phyloP scores from a whole-genome alignment of 2,888 invertebrate genomes.

The Pterostichus madidus region DNA sequence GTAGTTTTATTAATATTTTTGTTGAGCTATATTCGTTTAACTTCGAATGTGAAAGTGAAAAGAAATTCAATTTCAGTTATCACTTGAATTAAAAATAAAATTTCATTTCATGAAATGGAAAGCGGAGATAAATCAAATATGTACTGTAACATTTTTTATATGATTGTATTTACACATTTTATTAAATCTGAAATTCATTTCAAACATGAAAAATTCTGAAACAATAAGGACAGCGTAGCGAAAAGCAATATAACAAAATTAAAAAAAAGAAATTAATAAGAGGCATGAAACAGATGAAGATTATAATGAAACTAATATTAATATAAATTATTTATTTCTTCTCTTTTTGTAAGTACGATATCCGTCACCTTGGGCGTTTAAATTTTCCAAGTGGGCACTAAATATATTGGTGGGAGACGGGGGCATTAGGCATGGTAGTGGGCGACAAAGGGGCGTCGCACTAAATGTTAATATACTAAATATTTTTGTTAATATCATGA shows the following conservation, averaged over 20 bases:
- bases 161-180: conserved; percentile 44
- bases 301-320: too few relatives aligned
- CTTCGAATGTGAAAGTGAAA: conserved; percentile 14
- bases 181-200: conserved; percentile 37
- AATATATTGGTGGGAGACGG: too few relatives aligned
- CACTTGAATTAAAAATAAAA: conserved; percentile 15
- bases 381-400: too few relatives aligned
- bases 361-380: too few relatives aligned
- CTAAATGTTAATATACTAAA: too few relatives aligned
- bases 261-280: background rate
- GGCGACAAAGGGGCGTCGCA: too few relatives aligned
- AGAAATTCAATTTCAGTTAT: background rate
- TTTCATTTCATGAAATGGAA: conserved; percentile 18
- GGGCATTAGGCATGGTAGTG: too few relatives aligned
- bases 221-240: conserved; percentile 23
- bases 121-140: conserved; percentile 36
- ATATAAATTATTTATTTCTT: too few relatives aligned
- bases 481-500: too few relatives aligned
- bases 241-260: conserved; percentile 15
- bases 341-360: too few relatives aligned
- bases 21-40: background rate
- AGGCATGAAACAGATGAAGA: too few relatives aligned
- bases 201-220: conserved; percentile 26
- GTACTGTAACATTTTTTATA: conserved; percentile 29
- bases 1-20: conserved; percentile 22